Conservation (phyloP, 2,797 vertebrate species). For the Pseudochaenichthys georgianus region DNA sequence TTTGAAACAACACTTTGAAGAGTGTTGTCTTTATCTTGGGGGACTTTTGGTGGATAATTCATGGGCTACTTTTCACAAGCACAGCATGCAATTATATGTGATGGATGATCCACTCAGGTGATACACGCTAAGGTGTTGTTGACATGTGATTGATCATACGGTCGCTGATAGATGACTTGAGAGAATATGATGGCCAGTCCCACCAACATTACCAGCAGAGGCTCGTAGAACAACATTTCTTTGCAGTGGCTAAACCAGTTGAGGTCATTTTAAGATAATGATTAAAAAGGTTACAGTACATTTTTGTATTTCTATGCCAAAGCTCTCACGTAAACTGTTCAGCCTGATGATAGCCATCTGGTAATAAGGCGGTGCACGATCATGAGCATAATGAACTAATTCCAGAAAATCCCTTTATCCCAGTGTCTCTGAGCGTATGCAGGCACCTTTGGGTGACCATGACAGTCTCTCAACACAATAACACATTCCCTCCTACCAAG, state of each 20-base stretch:
- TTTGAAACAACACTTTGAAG: neutral
- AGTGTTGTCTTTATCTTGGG: constrained; percentile 34
- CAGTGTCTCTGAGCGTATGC: neutral
- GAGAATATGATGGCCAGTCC: constrained; percentile 27
- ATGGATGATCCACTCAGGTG: constrained; percentile 60
- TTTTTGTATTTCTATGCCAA: neutral
- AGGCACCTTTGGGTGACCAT: constrained; percentile 12
- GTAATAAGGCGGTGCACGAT: neutral
- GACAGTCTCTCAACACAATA: constrained; percentile 63
- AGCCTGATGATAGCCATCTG: neutral
- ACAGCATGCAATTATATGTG: constrained; percentile 59
- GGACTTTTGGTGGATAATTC: constrained; percentile 50
- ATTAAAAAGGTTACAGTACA: neutral
- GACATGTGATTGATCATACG: constrained; percentile 62
- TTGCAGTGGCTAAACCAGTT: neutral
- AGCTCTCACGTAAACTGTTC: neutral
- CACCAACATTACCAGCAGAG: constrained; percentile 11
- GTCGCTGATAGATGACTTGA: constrained; percentile 59
- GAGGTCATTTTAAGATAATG: neutral
- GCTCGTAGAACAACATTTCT: constrained; percentile 3
- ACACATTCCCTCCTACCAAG: constrained; percentile 53
- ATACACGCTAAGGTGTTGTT: constrained; percentile 45
- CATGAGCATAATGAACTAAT: too few relatives aligned
- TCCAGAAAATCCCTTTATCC: neutral
- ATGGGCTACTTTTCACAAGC: constrained; percentile 38